phyloP scores from a whole-genome alignment of 2,888 invertebrate genomes.

The Latheticus oryzae region DNA sequence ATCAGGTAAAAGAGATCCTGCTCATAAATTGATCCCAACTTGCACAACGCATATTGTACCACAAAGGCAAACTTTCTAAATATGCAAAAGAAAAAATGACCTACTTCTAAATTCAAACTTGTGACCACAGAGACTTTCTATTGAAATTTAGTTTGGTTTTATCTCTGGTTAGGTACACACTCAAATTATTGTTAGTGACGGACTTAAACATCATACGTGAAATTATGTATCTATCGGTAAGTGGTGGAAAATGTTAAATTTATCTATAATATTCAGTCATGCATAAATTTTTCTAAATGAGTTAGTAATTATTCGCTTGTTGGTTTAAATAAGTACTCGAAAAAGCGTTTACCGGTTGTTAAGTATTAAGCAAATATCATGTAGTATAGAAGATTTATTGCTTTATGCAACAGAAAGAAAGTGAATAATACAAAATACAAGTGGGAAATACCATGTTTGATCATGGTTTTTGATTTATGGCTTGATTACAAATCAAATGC shows the following conservation, averaged over 20 bases:
- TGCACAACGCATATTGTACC: background rate
- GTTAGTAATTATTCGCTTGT: constrained; percentile 13
- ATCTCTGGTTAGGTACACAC: constrained; percentile 9
- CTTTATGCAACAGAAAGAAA: constrained; percentile 4
- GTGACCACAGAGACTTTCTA: constrained; percentile 33
- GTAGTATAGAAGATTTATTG: constrained; percentile 13
- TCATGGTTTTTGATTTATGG: too few species aligned
- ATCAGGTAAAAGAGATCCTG: constrained; percentile 13
- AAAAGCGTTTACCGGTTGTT: constrained; percentile 12
- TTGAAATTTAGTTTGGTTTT: constrained; percentile 23
- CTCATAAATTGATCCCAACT: constrained; percentile 28
- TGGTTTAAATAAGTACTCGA: constrained; percentile 11
- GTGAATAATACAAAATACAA: too few species aligned
- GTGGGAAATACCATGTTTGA: too few species aligned
- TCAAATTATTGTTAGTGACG: too few species aligned
- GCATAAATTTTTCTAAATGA: too few species aligned
- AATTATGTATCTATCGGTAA: too few species aligned
- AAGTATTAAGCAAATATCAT: constrained; percentile 10
- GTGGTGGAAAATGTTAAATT: background rate
- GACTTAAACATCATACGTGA: too few species aligned
- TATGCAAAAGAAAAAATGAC: constrained; percentile 60
- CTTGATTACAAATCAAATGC: too few species aligned
- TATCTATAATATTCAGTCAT: too few species aligned
- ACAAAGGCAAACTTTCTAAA: constrained; percentile 54
- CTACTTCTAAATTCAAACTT: constrained; percentile 48